Evolutionary conservation across 2,113 vertebrate species (phyloP), one percentile per base, ranked within the genome.

Genomic region (Gorsachius goisagi): DNA sequence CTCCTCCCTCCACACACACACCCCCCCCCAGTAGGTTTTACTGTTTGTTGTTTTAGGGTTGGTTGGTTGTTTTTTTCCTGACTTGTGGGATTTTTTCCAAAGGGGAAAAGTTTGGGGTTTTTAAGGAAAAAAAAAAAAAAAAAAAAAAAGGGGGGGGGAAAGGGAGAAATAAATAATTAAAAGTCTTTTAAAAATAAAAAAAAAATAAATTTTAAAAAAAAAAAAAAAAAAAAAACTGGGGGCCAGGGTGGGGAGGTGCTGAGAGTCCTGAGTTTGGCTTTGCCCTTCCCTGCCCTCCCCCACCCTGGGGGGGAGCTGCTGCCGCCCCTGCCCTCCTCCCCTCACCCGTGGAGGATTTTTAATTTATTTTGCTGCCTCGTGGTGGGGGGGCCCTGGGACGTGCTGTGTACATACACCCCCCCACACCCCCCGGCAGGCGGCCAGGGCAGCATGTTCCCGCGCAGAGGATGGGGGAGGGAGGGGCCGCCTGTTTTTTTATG

Each of bases 401-500:
- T 11, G 18, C 30, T 30, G 7, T 32, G 55, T 32, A 56, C 55
- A 32, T 56, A 56, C 16, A 39, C 37, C 37, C 37, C 37, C 37
- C 37, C 37, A 39, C 30, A 30, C 30, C 55, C 55, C 55, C 52
- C 50, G 13, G 50, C 50, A 28, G 52, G 2, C 27, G 27, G 13
- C 6, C 52, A 56, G 53, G 55, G 30, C 55, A 56, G 55, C 55
- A 56, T 56, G 30, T 32, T 56, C 55, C 55, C 55, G 30, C 6
- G 59, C 16, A 52, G 80, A 53, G 39, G 3, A 9, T 81, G 69
- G 72, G 90, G 59, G 88, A 90, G 77, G 90, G 88, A 76, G 86
- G 39, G 91, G 87, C 64, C 75, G 86, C 86, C 83, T 95, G 90
- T 96, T 96, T 93, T 94, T 95, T 91, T n/a, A 93, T 50, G 95